phyloP scores from a whole-genome alignment of 2,888 invertebrate genomes.

The Apotomis turbidana region DNA sequence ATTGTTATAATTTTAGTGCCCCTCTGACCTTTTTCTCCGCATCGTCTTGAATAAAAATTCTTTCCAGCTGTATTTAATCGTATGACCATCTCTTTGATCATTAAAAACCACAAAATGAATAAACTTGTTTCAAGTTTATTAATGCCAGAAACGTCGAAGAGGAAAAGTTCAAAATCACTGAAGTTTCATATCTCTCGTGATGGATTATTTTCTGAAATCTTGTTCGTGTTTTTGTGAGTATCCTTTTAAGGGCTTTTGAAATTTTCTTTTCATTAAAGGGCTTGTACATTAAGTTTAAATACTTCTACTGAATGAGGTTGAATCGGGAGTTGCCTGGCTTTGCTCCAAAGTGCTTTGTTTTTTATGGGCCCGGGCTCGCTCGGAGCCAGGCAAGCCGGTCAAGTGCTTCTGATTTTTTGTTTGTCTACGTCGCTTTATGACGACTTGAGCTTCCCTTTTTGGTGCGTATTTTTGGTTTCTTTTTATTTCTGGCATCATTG shows the following conservation, averaged over 20 bases:
- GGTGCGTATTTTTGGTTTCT: constrained; percentile 28
- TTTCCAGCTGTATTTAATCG: not conserved
- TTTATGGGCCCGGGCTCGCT: constrained; percentile 68
- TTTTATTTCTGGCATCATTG: constrained; percentile 22
- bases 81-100: constrained; percentile 6
- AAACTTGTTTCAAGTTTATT: constrained; percentile 12
- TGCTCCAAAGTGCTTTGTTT: constrained; percentile 78
- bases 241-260: constrained; percentile 17
- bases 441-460: constrained; percentile 34
- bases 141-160: not conserved
- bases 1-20: constrained; percentile 1
- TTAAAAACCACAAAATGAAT: constrained; percentile 4
- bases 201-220: constrained; percentile 34
- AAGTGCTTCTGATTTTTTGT: constrained; percentile 59
- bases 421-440: constrained; percentile 42
- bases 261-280: constrained; percentile 57
- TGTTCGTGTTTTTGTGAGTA: constrained; percentile 20
- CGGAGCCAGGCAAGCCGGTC: constrained; percentile 65
- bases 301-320: constrained; percentile 74
- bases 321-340: constrained; percentile 70
- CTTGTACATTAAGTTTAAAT: constrained; percentile 70
- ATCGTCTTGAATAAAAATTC: not conserved
- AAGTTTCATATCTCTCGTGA: constrained; percentile 33
- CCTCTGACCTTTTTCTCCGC: not conserved
- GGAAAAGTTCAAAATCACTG: constrained; percentile 19